Base-by-base conservation (phyloP, 2,797 vertebrate genomes). In the Falco columbarius region DNA sequence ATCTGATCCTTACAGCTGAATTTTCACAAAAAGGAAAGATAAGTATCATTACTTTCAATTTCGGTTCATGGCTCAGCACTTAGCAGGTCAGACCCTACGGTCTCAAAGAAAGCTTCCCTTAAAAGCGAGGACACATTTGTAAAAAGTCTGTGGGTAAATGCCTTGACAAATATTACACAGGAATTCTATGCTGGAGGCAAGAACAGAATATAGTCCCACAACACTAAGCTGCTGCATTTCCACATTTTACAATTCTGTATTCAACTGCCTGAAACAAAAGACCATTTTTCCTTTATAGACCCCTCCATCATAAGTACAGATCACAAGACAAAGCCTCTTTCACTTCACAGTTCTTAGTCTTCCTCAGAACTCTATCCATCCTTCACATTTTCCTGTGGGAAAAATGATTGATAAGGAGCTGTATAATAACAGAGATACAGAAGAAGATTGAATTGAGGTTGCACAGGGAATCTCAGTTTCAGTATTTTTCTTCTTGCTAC, bases 251-350 rank as follows among this genome's bases (percentile, higher is more conserved):
- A 96, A 94, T 96, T 88, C 89, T 86, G 66, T 92, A 94, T 94
- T 96, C 96, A 97, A 85, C 81, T 72, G 54, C 61, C 62, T 80
- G 81, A 94, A 97, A 97, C 95, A 97, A 97, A 97, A 92, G 92
- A 72, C 84, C 75, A 83, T 96, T 96, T 97, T 96, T 95, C 79
- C 54, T 93, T 96, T 94, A 17, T 74, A 71, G 75, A 88, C 86
- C 65, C 26, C 56, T 94, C 94, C 96, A 95, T 91, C 92, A 58
- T 74, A 96, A 96, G 79, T 36, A 85, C 75, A 93, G 75, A 95
- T 86, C 96, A 65, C 59, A 92, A 88, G 67, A 97, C 95, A 96
- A 95, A 94, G 94, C 79, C 75, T 95, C 96, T 96, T 97, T 97
- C 91, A 96, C 79, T 61, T 73, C 27, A 29, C 36, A 81, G 3